Base-by-base conservation (phyloP, 2,113 vertebrate genomes). In the Chitala chitala region DNA sequence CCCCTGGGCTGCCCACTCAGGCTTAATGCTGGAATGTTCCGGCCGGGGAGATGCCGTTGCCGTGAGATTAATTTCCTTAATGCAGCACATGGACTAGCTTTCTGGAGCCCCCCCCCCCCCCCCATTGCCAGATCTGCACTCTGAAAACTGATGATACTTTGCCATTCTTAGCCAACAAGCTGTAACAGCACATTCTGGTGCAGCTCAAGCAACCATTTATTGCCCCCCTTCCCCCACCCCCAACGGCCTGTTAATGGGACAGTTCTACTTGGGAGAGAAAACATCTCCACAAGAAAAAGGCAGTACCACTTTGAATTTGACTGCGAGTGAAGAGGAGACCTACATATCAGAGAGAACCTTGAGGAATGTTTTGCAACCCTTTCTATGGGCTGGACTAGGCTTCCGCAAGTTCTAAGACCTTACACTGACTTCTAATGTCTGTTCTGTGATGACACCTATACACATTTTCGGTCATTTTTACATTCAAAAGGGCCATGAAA, bases 81-180 rank as follows among this genome's bases (percentile, higher is more conserved):
- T 77, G 78, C 58, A 72, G 69, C 59, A 15, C 64, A 56, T 61
- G 10, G 71, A 50, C 40, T 1, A 40, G 29, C 40, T 40, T 13
- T 36, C 10, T 3, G 78, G 78, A 83, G 85, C 83, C 83, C 75
- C 75, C 79, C 75, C 29, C 22, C 44, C n/a, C 56, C 75, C 69
- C 36, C n/a, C 70, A 59, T 64, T 81, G 79, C 77, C 78, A 81
- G 76, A 69, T 65, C 56, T 63, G 61, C 71, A 78, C 72, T 53
- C 61, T 73, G 44, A 68, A 72, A 81, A 76, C 65, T 63, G 61
- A 33, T 74, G 71, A 81, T 79, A 63, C 64, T 40, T 22, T 70
- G 58, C 61, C 68, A 76, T 78, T 69, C 64, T 48, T 72, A 69
- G 70, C 64, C 64, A 76, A 26, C 17, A 42, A 74, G 63, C 63